Percentiles rank a stretch among this genome's conserved stretches.
phyloP scores from a whole-genome alignment of 2,797 vertebrate genomes.

The Syndactyla subalaris region DNA sequence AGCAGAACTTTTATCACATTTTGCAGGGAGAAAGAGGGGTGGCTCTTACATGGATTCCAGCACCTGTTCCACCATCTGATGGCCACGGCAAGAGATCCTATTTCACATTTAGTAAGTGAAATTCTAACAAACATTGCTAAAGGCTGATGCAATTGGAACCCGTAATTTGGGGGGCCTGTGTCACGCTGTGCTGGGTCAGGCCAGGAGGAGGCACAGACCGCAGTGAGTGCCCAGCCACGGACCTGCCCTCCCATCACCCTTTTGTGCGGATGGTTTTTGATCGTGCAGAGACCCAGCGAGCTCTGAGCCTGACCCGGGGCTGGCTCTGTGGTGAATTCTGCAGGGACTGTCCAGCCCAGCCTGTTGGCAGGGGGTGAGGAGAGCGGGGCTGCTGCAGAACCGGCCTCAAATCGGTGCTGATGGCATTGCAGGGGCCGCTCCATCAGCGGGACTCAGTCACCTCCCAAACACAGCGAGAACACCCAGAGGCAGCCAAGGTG shows the following conservation, averaged over 20 bases:
- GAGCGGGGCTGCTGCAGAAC: neutral
- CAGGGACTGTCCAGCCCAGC: neutral
- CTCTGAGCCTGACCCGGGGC: neutral
- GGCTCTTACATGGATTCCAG: neutral
- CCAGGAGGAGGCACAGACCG: constrained; percentile 2
- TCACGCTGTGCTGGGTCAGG: neutral
- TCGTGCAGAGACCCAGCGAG: neutral
- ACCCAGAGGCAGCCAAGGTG: no score
- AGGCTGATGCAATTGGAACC: constrained; percentile 25
- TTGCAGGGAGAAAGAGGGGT: neutral
- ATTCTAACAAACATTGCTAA: neutral
- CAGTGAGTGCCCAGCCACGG: neutral
- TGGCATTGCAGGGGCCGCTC: neutral
- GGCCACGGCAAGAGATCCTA: neutral
- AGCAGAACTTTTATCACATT: neutral
- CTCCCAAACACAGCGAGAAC: neutral
- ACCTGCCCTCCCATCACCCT: constrained; percentile 55
- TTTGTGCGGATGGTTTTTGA: constrained; percentile 21
- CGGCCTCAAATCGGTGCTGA: neutral
- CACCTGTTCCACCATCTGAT: neutral
- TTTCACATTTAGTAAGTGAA: neutral
- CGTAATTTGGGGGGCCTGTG: neutral
- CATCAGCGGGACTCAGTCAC: neutral
- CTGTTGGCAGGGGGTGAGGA: neutral
- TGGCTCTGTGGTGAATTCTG: neutral